phyloP scores from a whole-genome alignment of 1,140 invertebrate genomes.

The Listronotus bonariensis region DNA sequence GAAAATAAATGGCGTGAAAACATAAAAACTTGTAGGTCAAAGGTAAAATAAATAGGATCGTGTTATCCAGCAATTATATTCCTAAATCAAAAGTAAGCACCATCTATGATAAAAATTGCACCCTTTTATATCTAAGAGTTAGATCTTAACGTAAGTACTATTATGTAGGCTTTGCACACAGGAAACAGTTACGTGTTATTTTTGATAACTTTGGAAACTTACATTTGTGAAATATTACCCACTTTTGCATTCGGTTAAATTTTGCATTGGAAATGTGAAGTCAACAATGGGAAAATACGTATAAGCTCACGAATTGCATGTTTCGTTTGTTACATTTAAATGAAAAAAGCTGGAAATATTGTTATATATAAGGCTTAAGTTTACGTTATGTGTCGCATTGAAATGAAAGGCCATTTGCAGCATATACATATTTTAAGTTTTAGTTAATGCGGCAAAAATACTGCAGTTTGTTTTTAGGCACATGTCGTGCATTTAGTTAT shows the following conservation, averaged over 20 bases:
- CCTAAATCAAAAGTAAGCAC: slow-evolving; percentile 6
- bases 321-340: background rate
- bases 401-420: slow-evolving; percentile 5
- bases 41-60: slow-evolving; percentile 5
- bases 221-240: slow-evolving; percentile 26
- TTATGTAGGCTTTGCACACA: slow-evolving; percentile 8
- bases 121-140: slow-evolving; percentile 8
- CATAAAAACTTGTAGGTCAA: background rate
- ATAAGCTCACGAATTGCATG: slow-evolving; percentile 6
- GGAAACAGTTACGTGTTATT: slow-evolving; percentile 29
- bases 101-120: slow-evolving; percentile 25
- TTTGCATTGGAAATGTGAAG: slow-evolving; percentile 1
- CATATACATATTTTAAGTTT: background rate
- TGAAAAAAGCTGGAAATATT: too few species aligned
- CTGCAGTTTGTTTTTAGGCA: background rate
- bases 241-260: slow-evolving; percentile 15
- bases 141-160: slow-evolving; percentile 9
- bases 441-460: background rate
- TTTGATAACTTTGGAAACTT: slow-evolving; percentile 26
- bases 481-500: too few species aligned
- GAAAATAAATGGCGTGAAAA: too few species aligned
- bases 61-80: slow-evolving; percentile 20
- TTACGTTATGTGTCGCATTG: slow-evolving; percentile 8
- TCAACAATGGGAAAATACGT: slow-evolving; percentile 2
- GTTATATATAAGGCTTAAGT: slow-evolving; percentile 2